These are phyloP conservation scores for Microtus oregoni DNA, from an alignment of 2,113 vertebrate genomes.

Conservation along the genomic window DNA sequence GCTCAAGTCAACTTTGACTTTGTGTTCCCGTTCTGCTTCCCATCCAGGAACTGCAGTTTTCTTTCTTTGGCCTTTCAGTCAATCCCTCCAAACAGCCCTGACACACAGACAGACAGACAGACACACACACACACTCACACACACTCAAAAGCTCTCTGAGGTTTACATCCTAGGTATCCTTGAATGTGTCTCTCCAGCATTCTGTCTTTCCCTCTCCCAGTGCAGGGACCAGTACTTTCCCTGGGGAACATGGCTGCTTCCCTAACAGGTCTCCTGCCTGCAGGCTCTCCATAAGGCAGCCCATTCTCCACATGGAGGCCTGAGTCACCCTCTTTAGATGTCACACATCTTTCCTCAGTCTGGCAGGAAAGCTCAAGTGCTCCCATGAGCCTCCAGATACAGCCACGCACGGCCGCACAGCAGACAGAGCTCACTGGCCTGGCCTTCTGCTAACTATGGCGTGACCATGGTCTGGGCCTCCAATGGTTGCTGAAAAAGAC, in stretches of 20 bases:
- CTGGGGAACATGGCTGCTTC: background rate
- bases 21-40: background rate
- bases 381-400: background rate
- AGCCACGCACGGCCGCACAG: background rate
- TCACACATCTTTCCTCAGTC: background rate
- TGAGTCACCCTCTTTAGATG: background rate
- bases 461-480: background rate
- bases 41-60: background rate
- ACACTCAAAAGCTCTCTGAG: background rate
- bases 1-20: background rate
- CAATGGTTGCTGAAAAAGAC: background rate
- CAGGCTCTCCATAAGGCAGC: background rate
- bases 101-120: background rate
- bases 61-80: background rate
- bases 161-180: background rate
- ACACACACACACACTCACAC: background rate
- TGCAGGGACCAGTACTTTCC: background rate
- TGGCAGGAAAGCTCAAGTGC: background rate
- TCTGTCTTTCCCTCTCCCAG: background rate
- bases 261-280: background rate
- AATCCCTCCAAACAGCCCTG: background rate
- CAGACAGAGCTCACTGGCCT: background rate
- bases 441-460: background rate
- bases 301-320: background rate
- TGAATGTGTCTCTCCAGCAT: background rate